Conservation (phyloP, 2,797 vertebrate genomes). For the Typhlichthys subterraneus region DNA sequence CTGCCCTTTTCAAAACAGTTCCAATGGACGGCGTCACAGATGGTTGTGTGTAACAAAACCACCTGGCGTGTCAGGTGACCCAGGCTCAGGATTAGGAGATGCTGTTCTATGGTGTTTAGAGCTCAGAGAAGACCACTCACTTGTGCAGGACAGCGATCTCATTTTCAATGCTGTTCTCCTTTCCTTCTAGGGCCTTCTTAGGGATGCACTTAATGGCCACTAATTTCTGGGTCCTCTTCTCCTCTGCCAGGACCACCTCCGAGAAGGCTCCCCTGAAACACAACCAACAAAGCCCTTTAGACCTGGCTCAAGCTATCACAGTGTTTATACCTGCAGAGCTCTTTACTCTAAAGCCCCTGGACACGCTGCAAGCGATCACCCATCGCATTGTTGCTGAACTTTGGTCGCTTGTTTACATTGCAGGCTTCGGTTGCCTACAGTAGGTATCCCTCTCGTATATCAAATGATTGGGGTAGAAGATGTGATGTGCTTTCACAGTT, state of each 20-base stretch:
- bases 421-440: no score
- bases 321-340: no score
- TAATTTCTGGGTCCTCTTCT: conserved; percentile 88
- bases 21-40: no score
- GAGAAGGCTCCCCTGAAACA: conserved; percentile 92
- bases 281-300: conserved; percentile 36
- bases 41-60: no score
- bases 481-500: no score
- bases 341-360: background rate
- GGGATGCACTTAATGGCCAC: conserved; percentile 98
- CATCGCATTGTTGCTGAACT: no score
- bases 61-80: background rate
- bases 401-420: no score
- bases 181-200: conserved; percentile 94
- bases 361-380: no score
- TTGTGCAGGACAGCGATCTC: conserved; percentile 96
- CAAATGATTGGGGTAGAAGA: no score
- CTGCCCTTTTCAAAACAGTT: no score
- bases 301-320: background rate
- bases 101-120: background rate
- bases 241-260: conserved; percentile 94
- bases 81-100: no score
- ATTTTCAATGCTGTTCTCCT: conserved; percentile 97
- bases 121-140: conserved; percentile 72
- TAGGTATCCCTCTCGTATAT: no score